Evolutionary conservation across 2,888 invertebrate species (phyloP).

Genomic region (Leuctra nigra): DNA sequence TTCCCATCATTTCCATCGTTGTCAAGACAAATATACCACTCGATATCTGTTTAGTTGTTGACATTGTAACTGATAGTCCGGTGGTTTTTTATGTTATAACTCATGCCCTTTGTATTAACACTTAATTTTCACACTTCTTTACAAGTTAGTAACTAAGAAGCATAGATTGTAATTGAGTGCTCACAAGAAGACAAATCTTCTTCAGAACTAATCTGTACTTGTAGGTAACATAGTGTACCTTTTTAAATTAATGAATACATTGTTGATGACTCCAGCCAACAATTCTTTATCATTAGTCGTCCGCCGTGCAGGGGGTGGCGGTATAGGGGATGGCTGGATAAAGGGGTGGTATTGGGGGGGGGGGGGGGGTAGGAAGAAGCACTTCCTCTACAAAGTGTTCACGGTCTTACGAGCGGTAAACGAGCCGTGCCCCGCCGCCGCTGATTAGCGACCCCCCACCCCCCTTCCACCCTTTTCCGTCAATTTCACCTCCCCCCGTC

Average conservation of each 20-base stretch:
- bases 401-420: slow-evolving; percentile 20
- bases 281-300: neutral
- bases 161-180: no score
- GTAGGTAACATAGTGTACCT: no score
- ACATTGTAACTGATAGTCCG: no score
- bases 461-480: neutral
- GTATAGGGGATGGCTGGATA: neutral
- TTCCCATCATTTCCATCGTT: no score
- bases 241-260: slow-evolving; percentile 1
- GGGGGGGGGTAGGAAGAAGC: slow-evolving; percentile 1
- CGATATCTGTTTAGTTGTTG: no score
- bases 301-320: neutral
- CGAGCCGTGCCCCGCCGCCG: slow-evolving; percentile 19
- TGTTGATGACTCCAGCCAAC: neutral
- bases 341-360: slow-evolving; percentile 5
- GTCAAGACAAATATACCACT: no score
- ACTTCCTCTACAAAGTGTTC: slow-evolving; percentile 18
- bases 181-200: no score
- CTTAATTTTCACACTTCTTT: no score
- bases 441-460: slow-evolving; percentile 17
- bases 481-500: neutral
- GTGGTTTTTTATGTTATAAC: no score
- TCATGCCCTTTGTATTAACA: no score
- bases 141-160: no score
- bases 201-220: no score